A percentile compares a stretch with the other conserved stretches of the same genome.
Evolutionary conservation across 2,113 vertebrate species (phyloP).

Genomic region (Eleginops maclovinus): DNA sequence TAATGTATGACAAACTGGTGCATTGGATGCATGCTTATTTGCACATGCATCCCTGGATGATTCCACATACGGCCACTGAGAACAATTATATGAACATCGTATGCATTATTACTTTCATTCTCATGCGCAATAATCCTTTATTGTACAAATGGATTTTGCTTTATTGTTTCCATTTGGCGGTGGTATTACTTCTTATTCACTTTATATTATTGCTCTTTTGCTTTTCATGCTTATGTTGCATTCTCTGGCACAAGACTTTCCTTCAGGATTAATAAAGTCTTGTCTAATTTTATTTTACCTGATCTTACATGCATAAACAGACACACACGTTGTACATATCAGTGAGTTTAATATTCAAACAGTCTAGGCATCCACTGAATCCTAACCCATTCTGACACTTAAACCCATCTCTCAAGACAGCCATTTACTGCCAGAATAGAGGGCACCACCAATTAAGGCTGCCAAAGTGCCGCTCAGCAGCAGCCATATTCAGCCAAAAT

Average conservation of each 20-base stretch:
- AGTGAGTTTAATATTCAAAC: constrained; percentile 53
- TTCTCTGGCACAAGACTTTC: no score
- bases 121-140: no score
- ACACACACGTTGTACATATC: constrained; percentile 27
- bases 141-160: no score
- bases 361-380: constrained; percentile 66
- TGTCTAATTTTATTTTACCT: no score
- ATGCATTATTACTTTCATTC: no score
- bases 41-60: constrained; percentile 3
- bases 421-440: constrained; percentile 60
- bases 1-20: background rate
- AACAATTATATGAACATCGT: no score
- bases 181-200: no score
- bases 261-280: no score
- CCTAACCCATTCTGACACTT: constrained; percentile 73
- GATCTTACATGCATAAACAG: constrained; percentile 5
- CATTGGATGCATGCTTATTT: constrained; percentile 9
- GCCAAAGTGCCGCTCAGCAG: constrained; percentile 71
- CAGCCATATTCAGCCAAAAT: constrained; percentile 63
- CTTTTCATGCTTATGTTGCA: no score
- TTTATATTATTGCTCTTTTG: no score
- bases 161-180: no score
- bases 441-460: constrained; percentile 70
- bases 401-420: constrained; percentile 70
- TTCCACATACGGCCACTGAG: background rate